Evolutionary conservation across 1,140 invertebrate genomes (phyloP).

Genomic region (Zaprionus davidi): DNA sequence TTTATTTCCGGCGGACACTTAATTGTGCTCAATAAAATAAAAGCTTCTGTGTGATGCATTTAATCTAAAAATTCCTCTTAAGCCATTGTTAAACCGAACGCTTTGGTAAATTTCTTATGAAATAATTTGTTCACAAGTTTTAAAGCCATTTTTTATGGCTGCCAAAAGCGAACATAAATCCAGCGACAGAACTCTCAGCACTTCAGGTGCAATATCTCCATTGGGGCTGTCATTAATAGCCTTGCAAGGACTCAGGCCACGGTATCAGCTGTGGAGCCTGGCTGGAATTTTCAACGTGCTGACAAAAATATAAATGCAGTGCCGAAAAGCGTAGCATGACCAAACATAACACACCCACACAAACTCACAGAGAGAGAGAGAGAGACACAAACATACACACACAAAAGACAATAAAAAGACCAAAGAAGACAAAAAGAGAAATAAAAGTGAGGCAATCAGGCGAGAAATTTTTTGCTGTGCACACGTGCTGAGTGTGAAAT

Average conservation of each 20-base stretch:
- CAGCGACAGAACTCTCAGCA: conserved; percentile 13
- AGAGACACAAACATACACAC: neutral
- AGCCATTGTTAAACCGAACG: neutral
- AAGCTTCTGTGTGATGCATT: neutral
- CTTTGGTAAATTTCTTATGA: neutral
- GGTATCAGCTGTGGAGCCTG: conserved; percentile 6
- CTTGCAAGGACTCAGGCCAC: conserved; percentile 7
- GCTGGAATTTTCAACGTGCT: conserved; percentile 10
- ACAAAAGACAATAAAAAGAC: neutral
- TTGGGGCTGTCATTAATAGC: conserved; percentile 27
- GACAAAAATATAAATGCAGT: conserved; percentile 29
- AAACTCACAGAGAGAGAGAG: neutral
- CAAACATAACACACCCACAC: neutral
- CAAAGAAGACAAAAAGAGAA: conserved; percentile 19
- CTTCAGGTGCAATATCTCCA: conserved; percentile 23
- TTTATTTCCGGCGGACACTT: neutral
- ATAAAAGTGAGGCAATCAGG: conserved; percentile 26
- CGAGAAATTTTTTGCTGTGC: conserved; percentile 35
- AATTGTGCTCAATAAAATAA: neutral
- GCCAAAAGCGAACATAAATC: conserved; percentile 9
- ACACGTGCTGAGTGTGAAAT: conserved; percentile 60
- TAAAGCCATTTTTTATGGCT: conserved; percentile 30
- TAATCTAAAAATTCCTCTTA: conserved; percentile 16
- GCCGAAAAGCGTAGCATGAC: neutral
- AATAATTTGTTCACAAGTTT: neutral